Evolutionary conservation across 2,113 vertebrate genomes (phyloP).

Genomic region (Elaphurus davidianus): DNA sequence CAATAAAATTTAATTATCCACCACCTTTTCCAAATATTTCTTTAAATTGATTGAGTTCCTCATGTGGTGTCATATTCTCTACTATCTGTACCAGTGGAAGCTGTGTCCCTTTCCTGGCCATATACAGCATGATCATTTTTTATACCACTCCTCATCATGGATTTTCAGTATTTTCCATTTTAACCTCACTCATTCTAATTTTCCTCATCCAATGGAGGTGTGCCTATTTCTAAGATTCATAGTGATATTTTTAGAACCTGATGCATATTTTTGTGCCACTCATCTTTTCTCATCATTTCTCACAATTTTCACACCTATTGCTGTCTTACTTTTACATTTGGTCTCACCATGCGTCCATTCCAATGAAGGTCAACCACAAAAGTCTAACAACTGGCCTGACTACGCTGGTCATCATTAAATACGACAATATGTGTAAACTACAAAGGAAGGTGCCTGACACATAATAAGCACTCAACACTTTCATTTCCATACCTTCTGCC

Average conservation of each 20-base stretch:
- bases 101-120: neutral
- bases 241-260: neutral
- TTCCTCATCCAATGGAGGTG: neutral
- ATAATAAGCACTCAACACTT: accelerated
- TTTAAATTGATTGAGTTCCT: neutral
- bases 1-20: neutral
- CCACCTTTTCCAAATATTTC: neutral
- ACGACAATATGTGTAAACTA: neutral
- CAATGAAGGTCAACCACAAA: neutral
- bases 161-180: neutral
- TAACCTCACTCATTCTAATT: neutral
- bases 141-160: too few relatives aligned
- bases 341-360: neutral
- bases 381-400: too few relatives aligned
- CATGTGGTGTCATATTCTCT: neutral
- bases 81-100: neutral
- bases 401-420: neutral
- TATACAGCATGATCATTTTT: neutral
- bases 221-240: neutral
- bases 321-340: neutral
- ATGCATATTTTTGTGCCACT: too few relatives aligned
- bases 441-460: neutral
- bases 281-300: neutral
- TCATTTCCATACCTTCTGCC: too few relatives aligned
- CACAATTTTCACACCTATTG: neutral